Conservation (phyloP, 2,113 vertebrate genomes). For the Gopherus evgoodei region DNA sequence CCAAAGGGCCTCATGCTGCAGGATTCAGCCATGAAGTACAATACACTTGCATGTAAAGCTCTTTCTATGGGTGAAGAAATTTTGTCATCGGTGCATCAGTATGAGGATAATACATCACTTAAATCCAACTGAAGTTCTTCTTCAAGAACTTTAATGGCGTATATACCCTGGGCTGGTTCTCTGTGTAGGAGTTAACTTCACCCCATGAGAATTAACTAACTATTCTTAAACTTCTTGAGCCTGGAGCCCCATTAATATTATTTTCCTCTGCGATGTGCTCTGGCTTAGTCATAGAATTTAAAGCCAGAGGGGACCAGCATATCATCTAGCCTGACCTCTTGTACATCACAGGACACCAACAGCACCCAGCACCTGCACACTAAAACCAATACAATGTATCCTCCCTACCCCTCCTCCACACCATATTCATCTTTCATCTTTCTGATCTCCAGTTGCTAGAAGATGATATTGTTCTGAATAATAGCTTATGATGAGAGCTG, state of each 20-base stretch:
- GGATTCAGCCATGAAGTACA: neutral
- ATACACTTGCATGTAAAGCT: neutral
- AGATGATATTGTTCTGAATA: neutral
- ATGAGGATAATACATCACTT: neutral
- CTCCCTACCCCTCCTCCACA: neutral
- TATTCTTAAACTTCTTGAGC: neutral
- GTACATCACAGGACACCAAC: neutral
- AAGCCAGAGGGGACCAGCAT: neutral
- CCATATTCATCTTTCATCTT: neutral
- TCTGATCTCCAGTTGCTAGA: neutral
- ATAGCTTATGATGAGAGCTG: neutral
- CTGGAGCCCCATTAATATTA: neutral
- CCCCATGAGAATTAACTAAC: neutral
- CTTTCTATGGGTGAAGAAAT: neutral
- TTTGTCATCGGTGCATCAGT: neutral
- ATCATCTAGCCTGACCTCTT: neutral
- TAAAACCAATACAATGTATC: neutral
- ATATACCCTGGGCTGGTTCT: neutral
- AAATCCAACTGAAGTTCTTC: neutral
- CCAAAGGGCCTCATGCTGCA: neutral
- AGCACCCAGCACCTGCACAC: neutral
- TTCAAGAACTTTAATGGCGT: neutral
- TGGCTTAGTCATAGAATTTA: neutral
- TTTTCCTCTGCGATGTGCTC: neutral
- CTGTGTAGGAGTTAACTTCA: neutral